Evolutionary conservation across 92 coral and sea anemone species (phyloP).

Genomic region (Pocillopora meandrina): DNA sequence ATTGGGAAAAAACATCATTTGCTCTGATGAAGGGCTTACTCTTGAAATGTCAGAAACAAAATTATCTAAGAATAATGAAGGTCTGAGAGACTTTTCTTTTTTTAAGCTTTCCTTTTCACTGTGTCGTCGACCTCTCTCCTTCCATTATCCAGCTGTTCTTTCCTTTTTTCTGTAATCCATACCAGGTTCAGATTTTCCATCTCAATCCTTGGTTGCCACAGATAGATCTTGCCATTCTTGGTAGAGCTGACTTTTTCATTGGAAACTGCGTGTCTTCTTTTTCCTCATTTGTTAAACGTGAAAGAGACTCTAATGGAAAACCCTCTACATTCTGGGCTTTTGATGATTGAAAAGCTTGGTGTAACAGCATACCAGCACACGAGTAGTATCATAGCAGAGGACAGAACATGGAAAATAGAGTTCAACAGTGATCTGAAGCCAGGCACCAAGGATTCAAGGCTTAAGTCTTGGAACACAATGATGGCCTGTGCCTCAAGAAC

Average conservation of each 20-base stretch:
- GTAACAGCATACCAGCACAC: not conserved
- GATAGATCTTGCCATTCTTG: conserved; percentile 81
- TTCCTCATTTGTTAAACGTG: conserved; percentile 84
- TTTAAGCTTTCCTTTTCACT: no score
- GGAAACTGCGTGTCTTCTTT: conserved; percentile 93
- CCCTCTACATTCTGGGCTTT: conserved; percentile 83
- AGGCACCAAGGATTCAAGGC: not conserved
- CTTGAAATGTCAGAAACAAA: no score
- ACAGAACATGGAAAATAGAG: not conserved
- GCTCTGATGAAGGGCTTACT: no score
- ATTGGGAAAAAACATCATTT: no score
- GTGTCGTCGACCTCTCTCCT: not conserved
- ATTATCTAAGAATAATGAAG: no score
- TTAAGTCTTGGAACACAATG: no score
- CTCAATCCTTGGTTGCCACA: conserved; percentile 82
- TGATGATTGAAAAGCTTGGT: conserved; percentile 3
- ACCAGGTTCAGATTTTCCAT: conserved; percentile 68
- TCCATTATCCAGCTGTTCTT: not conserved
- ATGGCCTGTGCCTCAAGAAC: no score
- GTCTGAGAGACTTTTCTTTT: no score
- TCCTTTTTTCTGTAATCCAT: not conserved
- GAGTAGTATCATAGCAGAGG: not conserved
- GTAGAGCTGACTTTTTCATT: conserved; percentile 81
- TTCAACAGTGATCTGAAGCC: not conserved
- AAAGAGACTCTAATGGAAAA: conserved; percentile 72